phyloP scores from a whole-genome alignment of 2,797 vertebrate species.

The Hapalemur alaotrensis region DNA sequence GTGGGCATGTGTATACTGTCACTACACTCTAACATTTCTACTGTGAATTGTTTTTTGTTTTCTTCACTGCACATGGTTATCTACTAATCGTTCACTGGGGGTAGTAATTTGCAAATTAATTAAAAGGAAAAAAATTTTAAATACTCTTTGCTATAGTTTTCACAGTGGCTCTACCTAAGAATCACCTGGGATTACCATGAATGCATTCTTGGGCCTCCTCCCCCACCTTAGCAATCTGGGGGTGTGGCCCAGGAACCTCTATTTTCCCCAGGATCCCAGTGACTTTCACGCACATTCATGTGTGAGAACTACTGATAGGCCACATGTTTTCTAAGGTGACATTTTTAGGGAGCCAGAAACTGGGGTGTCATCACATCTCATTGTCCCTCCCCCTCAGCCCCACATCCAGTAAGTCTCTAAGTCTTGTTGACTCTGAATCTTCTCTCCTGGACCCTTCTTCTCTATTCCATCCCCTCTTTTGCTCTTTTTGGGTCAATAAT shows the following conservation, averaged over 20 bases:
- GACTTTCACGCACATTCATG: not conserved
- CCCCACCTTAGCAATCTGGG: not conserved
- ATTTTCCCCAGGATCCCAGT: not conserved
- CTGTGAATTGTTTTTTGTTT: not conserved
- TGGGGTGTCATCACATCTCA: not conserved
- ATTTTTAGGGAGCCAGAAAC: not conserved
- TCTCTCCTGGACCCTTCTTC: not conserved
- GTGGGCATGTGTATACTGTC: not conserved
- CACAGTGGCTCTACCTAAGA: not conserved
- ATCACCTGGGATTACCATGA: not conserved
- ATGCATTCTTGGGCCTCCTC: not conserved
- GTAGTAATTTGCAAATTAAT: not conserved
- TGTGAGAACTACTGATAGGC: not conserved
- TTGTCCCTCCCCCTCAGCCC: not conserved
- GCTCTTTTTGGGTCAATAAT: not conserved
- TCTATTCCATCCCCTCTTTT: not conserved
- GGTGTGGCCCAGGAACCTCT: not conserved
- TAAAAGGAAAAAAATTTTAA: not conserved
- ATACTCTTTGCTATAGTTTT: not conserved
- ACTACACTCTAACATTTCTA: not conserved
- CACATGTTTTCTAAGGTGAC: not conserved
- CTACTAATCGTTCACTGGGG: not conserved
- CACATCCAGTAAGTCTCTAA: not conserved
- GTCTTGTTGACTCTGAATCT: not conserved
- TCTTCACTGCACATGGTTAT: not conserved